These are phyloP conservation scores for Ceyx melanurus DNA, from an alignment of 2,113 vertebrate species.

Conservation along the genomic window DNA sequence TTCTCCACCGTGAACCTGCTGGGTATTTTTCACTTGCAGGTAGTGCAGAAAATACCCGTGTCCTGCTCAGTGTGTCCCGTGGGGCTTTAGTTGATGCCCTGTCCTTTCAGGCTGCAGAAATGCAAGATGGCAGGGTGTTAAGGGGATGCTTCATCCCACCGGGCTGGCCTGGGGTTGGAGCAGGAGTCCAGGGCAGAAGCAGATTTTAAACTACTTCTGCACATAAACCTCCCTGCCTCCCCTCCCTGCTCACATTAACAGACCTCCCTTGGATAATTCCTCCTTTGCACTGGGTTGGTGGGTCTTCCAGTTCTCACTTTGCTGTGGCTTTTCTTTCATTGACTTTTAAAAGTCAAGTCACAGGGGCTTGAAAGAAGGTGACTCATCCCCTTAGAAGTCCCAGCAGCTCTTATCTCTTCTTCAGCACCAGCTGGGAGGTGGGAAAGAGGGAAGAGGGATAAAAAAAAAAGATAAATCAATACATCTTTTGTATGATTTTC, in stretches of 20 bases:
- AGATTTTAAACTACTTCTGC: neutral
- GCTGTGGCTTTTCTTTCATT: neutral
- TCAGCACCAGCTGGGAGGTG: conserved; percentile 50
- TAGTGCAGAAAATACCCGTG: fast-evolving
- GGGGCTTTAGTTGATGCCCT: neutral
- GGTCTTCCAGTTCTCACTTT: neutral
- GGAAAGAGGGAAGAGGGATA: neutral
- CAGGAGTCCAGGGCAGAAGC: neutral
- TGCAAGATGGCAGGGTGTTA: neutral
- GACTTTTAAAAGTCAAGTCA: neutral
- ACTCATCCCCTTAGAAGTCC: conserved; percentile 50
- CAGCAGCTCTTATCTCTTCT: conserved; percentile 44
- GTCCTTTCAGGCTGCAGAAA: neutral
- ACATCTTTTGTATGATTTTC: conserved; percentile 51
- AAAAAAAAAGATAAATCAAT: conserved; percentile 45
- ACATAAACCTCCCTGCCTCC: neutral
- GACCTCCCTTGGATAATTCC: neutral
- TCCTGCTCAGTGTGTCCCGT: neutral
- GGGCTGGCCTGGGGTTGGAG: neutral
- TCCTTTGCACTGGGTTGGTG: neutral
- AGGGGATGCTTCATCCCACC: neutral
- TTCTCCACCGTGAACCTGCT: neutral
- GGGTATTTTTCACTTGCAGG: neutral
- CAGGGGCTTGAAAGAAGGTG: conserved; percentile 30
- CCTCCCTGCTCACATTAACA: neutral